These are phyloP conservation scores for Microctenopoma steveboyesi DNA, from an alignment of 2,797 vertebrate species.

Conservation along the genomic window DNA sequence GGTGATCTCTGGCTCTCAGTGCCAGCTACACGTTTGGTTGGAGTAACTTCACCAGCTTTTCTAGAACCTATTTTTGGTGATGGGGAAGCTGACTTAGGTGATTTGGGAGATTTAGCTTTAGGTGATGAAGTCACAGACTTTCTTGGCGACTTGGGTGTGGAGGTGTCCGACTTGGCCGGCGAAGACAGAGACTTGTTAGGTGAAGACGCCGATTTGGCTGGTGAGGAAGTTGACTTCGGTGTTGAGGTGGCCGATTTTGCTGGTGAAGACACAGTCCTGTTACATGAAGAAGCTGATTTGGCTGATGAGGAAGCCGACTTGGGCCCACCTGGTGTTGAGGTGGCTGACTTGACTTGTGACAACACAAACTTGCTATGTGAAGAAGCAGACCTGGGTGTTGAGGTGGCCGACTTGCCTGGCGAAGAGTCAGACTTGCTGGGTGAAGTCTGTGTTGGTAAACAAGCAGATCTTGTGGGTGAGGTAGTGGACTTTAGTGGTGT, in stretches of 20 bases:
- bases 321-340: constrained; percentile 9
- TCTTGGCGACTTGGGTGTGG: constrained; percentile 38
- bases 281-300: constrained; percentile 16
- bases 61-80: constrained; percentile 67
- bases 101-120: constrained; percentile 29
- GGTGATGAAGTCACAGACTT: constrained; percentile 41
- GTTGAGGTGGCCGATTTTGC: constrained; percentile 25
- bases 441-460: constrained; percentile 7
- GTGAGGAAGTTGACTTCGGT: constrained; percentile 38
- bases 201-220: constrained; percentile 32
- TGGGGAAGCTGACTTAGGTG: constrained; percentile 53
- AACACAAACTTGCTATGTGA: constrained; percentile 27
- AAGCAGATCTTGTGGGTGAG: constrained; percentile 35
- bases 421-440: constrained; percentile 39
- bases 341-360: constrained; percentile 35
- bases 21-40: constrained; percentile 57
- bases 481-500: constrained; percentile 57
- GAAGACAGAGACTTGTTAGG: constrained; percentile 24
- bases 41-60: constrained; percentile 68
- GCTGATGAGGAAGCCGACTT: constrained; percentile 40
- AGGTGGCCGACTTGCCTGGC: constrained; percentile 31
- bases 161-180: constrained; percentile 32
- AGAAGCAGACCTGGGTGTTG: constrained; percentile 3
- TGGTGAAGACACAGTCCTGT: constrained; percentile 31
- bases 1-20: constrained; percentile 54